Conservation (phyloP, 2,113 vertebrate genomes). For the Corythoichthys haematopterus region DNA sequence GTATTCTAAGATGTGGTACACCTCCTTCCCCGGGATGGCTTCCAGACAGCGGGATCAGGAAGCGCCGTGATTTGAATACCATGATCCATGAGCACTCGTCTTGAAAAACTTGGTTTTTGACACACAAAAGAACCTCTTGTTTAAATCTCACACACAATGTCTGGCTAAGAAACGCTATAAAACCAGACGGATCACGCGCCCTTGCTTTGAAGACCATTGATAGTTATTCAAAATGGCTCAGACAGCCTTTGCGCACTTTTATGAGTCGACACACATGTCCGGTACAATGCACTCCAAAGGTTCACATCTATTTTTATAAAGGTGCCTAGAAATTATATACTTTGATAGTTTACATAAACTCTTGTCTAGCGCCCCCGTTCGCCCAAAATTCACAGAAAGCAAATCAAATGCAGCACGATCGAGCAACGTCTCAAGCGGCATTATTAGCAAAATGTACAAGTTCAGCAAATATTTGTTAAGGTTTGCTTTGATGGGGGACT, state of each 20-base stretch:
- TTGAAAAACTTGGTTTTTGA: slow-evolving; percentile 69
- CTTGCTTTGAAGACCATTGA: slow-evolving; percentile 21
- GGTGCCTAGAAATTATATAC: slow-evolving; percentile 38
- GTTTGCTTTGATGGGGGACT: slow-evolving; percentile 67
- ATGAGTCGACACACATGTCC: background rate
- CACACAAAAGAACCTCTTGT: slow-evolving; percentile 72
- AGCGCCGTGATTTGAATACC: slow-evolving; percentile 73
- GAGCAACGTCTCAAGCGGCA: slow-evolving; percentile 64
- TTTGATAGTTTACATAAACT: background rate
- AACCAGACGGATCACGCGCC: slow-evolving; percentile 54
- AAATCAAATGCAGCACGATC: slow-evolving; percentile 59
- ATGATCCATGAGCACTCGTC: slow-evolving; percentile 73
- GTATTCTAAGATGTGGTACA: slow-evolving; percentile 70
- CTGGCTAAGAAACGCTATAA: slow-evolving; percentile 62
- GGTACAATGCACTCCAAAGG: background rate
- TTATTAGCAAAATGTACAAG: slow-evolving; percentile 70
- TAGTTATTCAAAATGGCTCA: slow-evolving; percentile 6
- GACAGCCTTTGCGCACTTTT: background rate
- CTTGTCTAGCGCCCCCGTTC: slow-evolving; percentile 56
- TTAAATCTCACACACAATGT: slow-evolving; percentile 68
- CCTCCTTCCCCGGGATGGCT: slow-evolving; percentile 66
- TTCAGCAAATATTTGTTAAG: slow-evolving; percentile 61
- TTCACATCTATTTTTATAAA: background rate
- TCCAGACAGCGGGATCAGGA: slow-evolving; percentile 71
- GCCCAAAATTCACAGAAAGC: slow-evolving; percentile 49